A percentile compares a stretch with the other conserved stretches of the same genome.
Conservation (phyloP, 2,113 vertebrate species). For the Nothoprocta perdicaria region DNA sequence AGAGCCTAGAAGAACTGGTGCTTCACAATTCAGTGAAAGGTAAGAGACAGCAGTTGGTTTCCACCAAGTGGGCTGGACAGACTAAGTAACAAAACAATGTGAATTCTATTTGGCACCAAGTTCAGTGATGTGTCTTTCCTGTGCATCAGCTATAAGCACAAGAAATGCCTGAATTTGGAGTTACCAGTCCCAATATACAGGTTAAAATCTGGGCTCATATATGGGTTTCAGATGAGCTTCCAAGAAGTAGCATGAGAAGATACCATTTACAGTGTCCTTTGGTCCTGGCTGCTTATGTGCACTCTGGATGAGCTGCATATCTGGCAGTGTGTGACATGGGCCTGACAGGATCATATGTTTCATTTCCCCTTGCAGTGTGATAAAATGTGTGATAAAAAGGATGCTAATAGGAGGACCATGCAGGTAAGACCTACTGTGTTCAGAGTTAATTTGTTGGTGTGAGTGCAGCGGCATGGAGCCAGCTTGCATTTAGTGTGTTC, state of each 20-base stretch:
- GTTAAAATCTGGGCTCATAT: not conserved
- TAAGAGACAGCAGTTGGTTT: too few relatives aligned
- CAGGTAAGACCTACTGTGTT: not conserved
- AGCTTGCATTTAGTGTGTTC: not conserved
- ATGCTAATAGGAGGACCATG: not conserved
- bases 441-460: rapidly evolving
- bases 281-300: rapidly evolving
- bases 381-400: too few relatives aligned
- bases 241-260: not conserved
- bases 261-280: not conserved
- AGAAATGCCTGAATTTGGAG: not conserved
- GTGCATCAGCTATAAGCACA: rapidly evolving
- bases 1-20: not conserved
- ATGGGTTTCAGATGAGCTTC: not conserved
- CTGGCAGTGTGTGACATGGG: not conserved
- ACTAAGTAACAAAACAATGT: too few relatives aligned
- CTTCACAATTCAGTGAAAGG: not conserved
- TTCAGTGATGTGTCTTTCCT: not conserved
- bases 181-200: not conserved
- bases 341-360: rapidly evolving
- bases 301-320: not conserved
- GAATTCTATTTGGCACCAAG: too few relatives aligned
- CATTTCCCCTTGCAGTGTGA: not conserved
- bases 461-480: not conserved
- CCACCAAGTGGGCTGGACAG: too few relatives aligned